Conservation (phyloP, 2,113 vertebrate species). For the Rhizomys pruinosus region DNA sequence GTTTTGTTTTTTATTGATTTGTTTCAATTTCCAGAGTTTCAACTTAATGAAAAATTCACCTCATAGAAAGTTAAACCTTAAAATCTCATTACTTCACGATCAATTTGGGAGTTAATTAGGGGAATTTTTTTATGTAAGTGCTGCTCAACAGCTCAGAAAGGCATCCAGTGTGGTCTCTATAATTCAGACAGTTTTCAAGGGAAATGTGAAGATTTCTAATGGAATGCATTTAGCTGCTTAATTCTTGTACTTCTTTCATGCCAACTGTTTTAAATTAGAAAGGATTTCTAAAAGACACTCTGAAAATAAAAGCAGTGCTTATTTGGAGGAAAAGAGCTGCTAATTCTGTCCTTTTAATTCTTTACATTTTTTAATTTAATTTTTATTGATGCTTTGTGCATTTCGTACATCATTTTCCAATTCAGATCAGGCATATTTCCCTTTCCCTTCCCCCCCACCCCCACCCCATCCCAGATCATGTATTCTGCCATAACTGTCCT, state of each 20-base stretch:
- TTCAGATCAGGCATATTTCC: too few species aligned
- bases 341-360: neutral
- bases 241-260: neutral
- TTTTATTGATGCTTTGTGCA: too few species aligned
- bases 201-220: slow-evolving; percentile 22
- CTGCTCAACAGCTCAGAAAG: neutral
- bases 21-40: neutral
- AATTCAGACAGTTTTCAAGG: neutral
- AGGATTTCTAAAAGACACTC: slow-evolving; percentile 1
- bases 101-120: neutral
- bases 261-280: slow-evolving; percentile 45
- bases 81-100: neutral
- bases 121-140: neutral
- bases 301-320: slow-evolving; percentile 24
- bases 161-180: neutral
- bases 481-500: too few species aligned
- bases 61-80: neutral
- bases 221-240: neutral
- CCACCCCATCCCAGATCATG: too few species aligned
- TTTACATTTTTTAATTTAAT: too few species aligned
- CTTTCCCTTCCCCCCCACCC: too few species aligned
- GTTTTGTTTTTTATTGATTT: neutral
- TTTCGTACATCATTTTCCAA: too few species aligned
- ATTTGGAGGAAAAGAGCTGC: neutral
- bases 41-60: neutral